Base-by-base conservation (phyloP, 2,797 vertebrate genomes). In the Remorina albescens region DNA sequence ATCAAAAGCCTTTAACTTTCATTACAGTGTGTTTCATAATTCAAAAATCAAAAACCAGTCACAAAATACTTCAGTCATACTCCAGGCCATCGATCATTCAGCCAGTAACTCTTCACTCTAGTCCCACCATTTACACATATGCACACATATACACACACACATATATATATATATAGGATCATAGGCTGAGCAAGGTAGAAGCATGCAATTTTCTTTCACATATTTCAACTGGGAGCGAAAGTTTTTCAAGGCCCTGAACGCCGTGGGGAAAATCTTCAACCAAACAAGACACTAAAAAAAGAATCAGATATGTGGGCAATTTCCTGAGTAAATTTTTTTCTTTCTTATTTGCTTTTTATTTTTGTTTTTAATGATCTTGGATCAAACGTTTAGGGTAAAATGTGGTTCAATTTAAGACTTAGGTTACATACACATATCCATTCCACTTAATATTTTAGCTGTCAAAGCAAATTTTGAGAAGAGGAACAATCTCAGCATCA, bases 241-340 rank as follows among this genome's bases (percentile, higher is more conserved):
- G 7, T 55, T 36, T 34, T 39, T 56, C 18, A 49, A 55, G 30
- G 13, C 49, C 7, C 32, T 55, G 19, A 53, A 67, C 46, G 26
- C 34, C 59, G 23, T 3, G 5, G 13, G 13, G 19, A 12, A 61
- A 63, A 39, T 5, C 50, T 47, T 41, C 26, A 58, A 58, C 30
- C 34, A 41, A 67, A 50, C n/a, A 59, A 30, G 53, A 21, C 12
- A 61, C 63, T 34, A 55, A 50, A 19, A 67, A 16, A 11, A 61
- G 68, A 80, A 82, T 62, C 46, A 66, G 82, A 61, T 78, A 68
- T 78, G 12, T 19, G 58, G 25, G 19, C 13, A 18, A 44, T 62
- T 67, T 50, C 37, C 65, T 26, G 5, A 21, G 37, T n/a, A 13
- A 6, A 39, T 5, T 47, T 26, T 64, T 57, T 26, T 2, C 3